Evolutionary conservation across 2,113 vertebrate species (phyloP).

Genomic region (Grantiella picta): DNA sequence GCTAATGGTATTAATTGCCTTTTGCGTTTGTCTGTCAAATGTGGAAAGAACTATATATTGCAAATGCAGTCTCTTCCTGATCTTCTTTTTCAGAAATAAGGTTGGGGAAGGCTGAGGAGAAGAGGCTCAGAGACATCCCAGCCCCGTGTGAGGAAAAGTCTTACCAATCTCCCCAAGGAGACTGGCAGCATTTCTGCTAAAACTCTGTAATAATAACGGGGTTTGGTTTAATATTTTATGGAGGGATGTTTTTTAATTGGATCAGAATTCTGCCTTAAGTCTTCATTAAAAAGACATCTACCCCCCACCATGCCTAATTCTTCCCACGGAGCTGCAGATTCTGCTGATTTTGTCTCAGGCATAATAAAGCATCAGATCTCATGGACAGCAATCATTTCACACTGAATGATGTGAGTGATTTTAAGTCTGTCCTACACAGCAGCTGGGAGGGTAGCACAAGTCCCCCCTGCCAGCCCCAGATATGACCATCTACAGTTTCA

Average conservation of each 20-base stretch:
- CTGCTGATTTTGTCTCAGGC: background rate
- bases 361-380: background rate
- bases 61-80: background rate
- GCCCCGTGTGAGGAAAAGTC: background rate
- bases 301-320: background rate
- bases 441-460: background rate
- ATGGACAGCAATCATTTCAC: background rate
- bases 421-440: background rate
- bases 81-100: background rate
- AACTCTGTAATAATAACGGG: background rate
- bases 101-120: background rate
- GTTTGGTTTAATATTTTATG: background rate
- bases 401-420: background rate
- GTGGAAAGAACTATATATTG: background rate
- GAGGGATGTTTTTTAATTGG: background rate
- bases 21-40: background rate
- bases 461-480: background rate
- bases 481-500: background rate
- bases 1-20: conserved; percentile 5
- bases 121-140: background rate
- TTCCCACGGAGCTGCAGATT: background rate
- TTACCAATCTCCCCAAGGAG: background rate
- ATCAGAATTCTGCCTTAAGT: background rate
- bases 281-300: background rate
- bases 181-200: background rate